Evolutionary conservation across 2,888 invertebrate species (phyloP).

Genomic region (Rhamnusium bicolor): DNA sequence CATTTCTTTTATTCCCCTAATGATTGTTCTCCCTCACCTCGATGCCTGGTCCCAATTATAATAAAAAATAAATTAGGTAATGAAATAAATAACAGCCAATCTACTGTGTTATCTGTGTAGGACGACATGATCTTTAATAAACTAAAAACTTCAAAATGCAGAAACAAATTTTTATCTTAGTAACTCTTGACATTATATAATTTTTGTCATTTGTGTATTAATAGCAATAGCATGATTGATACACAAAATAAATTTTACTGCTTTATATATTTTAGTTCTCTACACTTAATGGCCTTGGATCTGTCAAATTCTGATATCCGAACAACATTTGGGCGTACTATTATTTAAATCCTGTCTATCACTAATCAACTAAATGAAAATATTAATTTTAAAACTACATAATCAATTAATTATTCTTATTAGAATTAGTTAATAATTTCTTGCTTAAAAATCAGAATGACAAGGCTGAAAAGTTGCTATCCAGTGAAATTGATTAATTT

Average conservation of each 20-base stretch:
- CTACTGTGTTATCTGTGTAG: no score
- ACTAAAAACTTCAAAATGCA: no score
- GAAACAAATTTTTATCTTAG: no score
- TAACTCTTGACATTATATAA: no score
- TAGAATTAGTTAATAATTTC: slow-evolving; percentile 20
- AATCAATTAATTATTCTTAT: slow-evolving; percentile 21
- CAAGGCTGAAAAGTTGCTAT: slow-evolving; percentile 1
- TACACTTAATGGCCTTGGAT: neutral
- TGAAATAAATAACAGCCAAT: no score
- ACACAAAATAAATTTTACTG: neutral
- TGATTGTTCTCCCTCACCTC: no score
- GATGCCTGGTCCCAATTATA: no score
- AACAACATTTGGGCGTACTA: neutral
- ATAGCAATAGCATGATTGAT: no score
- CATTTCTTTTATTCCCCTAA: no score
- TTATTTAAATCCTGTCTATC: slow-evolving; percentile 1
- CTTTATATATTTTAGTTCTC: neutral
- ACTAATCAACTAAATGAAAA: slow-evolving; percentile 1
- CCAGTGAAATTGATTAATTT: slow-evolving; percentile 6
- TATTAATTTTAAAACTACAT: slow-evolving; percentile 19
- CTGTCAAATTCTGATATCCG: neutral
- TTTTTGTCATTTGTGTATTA: no score
- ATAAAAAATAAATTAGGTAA: no score
- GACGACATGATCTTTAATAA: no score
- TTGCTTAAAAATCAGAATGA: slow-evolving; percentile 17